These are phyloP conservation scores for Leptopterna dolabrata DNA, from an alignment of 2,888 invertebrate species.

Conservation along the genomic window DNA sequence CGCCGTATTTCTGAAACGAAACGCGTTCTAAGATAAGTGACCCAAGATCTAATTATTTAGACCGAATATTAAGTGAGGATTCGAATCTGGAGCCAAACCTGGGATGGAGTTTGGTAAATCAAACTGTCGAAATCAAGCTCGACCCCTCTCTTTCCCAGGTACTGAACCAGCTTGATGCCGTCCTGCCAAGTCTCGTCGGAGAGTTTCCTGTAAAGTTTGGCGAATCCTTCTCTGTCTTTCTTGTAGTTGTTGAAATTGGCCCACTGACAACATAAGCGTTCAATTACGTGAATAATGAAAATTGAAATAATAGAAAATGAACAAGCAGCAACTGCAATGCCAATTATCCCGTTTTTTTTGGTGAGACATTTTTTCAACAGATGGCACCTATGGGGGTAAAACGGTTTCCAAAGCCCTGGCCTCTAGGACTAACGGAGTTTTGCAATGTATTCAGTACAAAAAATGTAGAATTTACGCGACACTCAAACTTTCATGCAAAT, in stretches of 20 bases:
- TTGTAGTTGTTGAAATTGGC: constrained; percentile 82
- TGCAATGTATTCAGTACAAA: no score
- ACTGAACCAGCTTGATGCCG: constrained; percentile 80
- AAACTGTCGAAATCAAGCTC: constrained; percentile 69
- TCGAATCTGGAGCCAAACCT: not conserved
- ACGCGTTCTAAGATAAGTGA: not conserved
- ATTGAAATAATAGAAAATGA: no score
- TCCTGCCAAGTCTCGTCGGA: constrained; percentile 82
- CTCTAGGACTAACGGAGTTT: no score
- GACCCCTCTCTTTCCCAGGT: constrained; percentile 79
- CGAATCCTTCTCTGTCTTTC: constrained; percentile 81
- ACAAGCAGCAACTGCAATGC: no score
- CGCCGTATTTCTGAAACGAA: constrained; percentile 27
- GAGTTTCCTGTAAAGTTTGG: constrained; percentile 77
- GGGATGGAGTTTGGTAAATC: not conserved
- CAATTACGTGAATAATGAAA: not conserved
- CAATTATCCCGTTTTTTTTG: no score
- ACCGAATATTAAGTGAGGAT: not conserved
- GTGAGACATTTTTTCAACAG: no score
- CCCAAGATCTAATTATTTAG: not conserved
- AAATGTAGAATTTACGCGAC: no score
- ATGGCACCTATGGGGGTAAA: no score
- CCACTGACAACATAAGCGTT: constrained; percentile 67
- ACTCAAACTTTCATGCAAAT: no score
- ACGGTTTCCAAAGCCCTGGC: no score